Conservation (phyloP, 2,113 vertebrate species). For the Corythoichthys intestinalis region DNA sequence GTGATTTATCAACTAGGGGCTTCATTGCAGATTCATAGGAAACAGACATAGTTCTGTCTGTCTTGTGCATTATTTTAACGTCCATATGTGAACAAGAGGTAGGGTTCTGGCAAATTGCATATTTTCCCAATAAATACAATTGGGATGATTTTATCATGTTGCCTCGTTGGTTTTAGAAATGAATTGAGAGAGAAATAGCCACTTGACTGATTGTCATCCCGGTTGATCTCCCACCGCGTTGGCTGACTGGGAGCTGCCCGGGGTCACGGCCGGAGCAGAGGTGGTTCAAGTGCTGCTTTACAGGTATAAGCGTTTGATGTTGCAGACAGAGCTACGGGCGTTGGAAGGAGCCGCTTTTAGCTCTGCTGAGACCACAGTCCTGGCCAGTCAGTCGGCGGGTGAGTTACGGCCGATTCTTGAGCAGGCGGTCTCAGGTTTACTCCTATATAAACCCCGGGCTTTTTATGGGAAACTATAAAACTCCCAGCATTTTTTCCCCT, state of each 20-base stretch:
- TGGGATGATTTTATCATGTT: background rate
- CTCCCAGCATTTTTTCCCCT: conserved; percentile 59
- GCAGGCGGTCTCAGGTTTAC: conserved; percentile 66
- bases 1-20: conserved; percentile 80
- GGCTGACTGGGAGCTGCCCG: conserved; percentile 28
- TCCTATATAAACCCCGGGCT: conserved; percentile 69
- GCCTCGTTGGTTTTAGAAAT: background rate
- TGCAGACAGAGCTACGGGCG: conserved; percentile 40
- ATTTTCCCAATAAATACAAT: conserved; percentile 38
- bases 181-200: conserved; percentile 15
- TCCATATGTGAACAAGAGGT: conserved; percentile 25
- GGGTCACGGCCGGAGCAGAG: conserved; percentile 45
- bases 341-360: conserved; percentile 25
- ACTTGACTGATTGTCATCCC: conserved; percentile 16
- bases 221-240: conserved; percentile 30
- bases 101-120: conserved; percentile 25
- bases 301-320: conserved; percentile 62
- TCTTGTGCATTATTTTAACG: conserved; percentile 65
- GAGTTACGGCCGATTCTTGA: conserved; percentile 64
- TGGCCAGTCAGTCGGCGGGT: conserved; percentile 58
- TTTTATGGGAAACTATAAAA: conserved; percentile 74
- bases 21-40: conserved; percentile 77
- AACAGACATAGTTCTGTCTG: conserved; percentile 67
- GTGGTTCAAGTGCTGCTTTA: conserved; percentile 54
- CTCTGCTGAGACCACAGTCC: conserved; percentile 47